Conservation (phyloP, 1,140 invertebrate genomes). For the Aphis gossypii region DNA sequence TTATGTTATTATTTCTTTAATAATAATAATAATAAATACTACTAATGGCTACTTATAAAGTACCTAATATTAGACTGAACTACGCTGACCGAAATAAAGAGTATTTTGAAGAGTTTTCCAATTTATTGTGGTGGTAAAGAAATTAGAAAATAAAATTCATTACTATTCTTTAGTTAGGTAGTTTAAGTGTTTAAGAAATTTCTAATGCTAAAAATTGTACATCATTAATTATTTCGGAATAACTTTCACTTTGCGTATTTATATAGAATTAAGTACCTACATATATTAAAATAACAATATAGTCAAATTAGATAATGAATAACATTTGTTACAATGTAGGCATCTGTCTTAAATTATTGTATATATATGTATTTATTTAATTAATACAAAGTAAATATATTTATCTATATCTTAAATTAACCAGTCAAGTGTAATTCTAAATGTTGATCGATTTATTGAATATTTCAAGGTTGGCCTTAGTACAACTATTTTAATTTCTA, state of each 20-base stretch:
- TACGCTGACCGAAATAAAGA: no score
- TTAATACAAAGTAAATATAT: neutral
- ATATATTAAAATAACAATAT: neutral
- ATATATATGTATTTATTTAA: neutral
- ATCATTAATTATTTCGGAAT: slow-evolving; percentile 6
- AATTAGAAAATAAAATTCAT: neutral
- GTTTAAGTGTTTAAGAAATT: neutral
- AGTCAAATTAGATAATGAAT: neutral
- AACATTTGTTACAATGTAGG: neutral
- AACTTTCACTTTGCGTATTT: slow-evolving; percentile 3
- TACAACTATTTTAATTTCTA: neutral
- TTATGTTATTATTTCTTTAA: neutral
- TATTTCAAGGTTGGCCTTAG: neutral
- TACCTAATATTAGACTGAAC: no score
- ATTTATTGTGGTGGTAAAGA: neutral
- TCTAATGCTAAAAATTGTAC: neutral
- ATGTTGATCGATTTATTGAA: neutral
- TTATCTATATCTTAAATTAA: neutral
- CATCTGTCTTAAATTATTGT: neutral
- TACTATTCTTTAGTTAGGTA: neutral
- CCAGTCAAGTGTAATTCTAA: neutral
- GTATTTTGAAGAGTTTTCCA: no score
- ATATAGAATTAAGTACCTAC: neutral
- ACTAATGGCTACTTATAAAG: no score
- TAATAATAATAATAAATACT: neutral